phyloP scores from a whole-genome alignment of 1,140 invertebrate species.

The Drosophila mojavensis region DNA sequence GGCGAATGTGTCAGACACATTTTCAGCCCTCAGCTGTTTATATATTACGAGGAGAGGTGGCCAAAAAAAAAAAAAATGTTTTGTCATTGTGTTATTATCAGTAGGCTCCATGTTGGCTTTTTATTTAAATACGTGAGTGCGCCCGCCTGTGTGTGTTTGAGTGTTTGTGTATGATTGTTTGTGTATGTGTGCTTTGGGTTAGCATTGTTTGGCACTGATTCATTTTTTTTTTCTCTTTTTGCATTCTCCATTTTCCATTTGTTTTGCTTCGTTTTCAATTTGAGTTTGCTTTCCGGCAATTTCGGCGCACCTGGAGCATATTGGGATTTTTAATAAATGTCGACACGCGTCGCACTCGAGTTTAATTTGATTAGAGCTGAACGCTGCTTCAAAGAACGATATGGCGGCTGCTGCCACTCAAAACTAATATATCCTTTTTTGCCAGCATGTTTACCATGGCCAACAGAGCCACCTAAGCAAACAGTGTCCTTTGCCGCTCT shows the following conservation, averaged over 20 bases:
- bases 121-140: conserved; percentile 16
- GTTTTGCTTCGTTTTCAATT: conserved; percentile 55
- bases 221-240: conserved; percentile 32
- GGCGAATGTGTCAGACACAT: conserved; percentile 48
- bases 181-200: conserved; percentile 4
- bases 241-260: neutral
- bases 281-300: conserved; percentile 46
- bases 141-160: neutral
- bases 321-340: conserved; percentile 77
- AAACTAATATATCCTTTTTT: conserved; percentile 26
- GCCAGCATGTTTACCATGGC: conserved; percentile 30
- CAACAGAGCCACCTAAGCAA: conserved; percentile 47
- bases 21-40: conserved; percentile 10
- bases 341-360: conserved; percentile 52
- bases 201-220: conserved; percentile 16
- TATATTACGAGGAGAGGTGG: neutral
- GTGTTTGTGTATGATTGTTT: conserved; percentile 4
- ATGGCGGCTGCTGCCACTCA: neutral
- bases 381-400: conserved; percentile 52
- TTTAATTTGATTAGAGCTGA: conserved; percentile 69
- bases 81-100: conserved; percentile 54
- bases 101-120: conserved; percentile 36
- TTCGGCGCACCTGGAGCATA: conserved; percentile 41
- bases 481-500: too few relatives aligned
- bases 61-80: conserved; percentile 32